These are phyloP conservation scores for Stegostoma tigrinum DNA, from an alignment of 2,113 vertebrate genomes.

Conservation along the genomic window DNA sequence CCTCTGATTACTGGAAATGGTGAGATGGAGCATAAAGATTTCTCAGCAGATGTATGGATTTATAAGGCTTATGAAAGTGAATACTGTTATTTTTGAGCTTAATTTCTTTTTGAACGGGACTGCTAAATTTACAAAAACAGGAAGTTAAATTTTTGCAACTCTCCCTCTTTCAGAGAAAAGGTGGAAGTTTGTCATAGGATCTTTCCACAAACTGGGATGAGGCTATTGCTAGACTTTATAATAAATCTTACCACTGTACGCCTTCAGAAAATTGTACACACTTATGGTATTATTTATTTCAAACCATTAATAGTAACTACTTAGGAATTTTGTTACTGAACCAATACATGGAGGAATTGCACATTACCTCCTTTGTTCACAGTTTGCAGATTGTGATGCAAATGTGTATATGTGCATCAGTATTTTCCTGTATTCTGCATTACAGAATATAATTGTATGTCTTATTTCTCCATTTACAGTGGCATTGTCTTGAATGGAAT, in stretches of 20 bases:
- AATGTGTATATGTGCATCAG: background rate
- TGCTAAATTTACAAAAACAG: background rate
- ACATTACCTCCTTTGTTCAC: background rate
- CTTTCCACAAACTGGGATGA: background rate
- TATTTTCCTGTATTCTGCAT: background rate
- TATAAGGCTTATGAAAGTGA: no score
- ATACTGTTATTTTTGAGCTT: background rate
- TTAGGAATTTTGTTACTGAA: constrained; percentile 1
- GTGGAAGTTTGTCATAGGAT: background rate
- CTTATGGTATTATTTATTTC: background rate
- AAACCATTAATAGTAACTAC: background rate
- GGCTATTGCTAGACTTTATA: background rate
- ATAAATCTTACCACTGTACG: background rate
- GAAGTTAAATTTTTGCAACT: background rate
- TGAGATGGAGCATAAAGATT: background rate
- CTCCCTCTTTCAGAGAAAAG: no score
- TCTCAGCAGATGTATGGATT: background rate
- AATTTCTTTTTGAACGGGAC: background rate
- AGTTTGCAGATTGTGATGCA: background rate
- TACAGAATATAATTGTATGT: background rate
- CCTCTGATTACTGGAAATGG: background rate
- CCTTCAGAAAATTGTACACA: background rate
- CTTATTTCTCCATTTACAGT: background rate
- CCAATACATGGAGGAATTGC: background rate
- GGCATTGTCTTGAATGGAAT: constrained; percentile 14